These are phyloP conservation scores for Tuta absoluta DNA, from an alignment of 2,888 invertebrate genomes.

Conservation along the genomic window DNA sequence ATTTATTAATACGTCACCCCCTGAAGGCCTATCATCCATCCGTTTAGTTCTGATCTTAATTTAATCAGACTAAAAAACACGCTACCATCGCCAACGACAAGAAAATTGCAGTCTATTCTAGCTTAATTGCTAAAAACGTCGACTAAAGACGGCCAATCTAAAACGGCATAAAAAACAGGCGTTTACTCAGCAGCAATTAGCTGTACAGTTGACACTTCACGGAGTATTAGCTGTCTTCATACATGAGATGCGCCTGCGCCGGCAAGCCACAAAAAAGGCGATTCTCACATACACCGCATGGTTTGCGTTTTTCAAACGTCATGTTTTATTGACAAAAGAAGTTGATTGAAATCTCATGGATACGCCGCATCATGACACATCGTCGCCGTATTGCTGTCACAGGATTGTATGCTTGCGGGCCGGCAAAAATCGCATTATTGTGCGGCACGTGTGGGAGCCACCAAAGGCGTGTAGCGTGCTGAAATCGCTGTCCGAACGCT, in stretches of 20 bases:
- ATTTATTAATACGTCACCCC: too few relatives aligned
- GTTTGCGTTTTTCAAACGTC: neutral
- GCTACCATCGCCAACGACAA: neutral
- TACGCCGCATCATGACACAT: too few relatives aligned
- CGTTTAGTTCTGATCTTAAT: neutral
- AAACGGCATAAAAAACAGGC: neutral
- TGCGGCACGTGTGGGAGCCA: too few relatives aligned
- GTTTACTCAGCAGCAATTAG: conserved; percentile 58
- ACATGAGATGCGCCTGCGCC: conserved; percentile 50
- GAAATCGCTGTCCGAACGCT: conserved; percentile 68
- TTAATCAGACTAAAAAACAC: neutral
- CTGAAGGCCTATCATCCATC: too few relatives aligned
- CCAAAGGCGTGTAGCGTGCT: conserved; percentile 74
- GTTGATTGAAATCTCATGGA: too few relatives aligned
- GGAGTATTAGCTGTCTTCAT: conserved; percentile 64
- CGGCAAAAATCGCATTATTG: too few relatives aligned
- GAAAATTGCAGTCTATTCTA: conserved; percentile 3
- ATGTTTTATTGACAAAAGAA: neutral
- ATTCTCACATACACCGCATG: neutral
- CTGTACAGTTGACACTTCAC: conserved; percentile 67
- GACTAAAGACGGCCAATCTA: neutral
- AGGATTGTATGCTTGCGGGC: too few relatives aligned
- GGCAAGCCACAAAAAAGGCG: conserved; percentile 46
- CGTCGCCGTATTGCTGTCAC: too few relatives aligned
- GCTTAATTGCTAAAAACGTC: conserved; percentile 6